Evolutionary conservation across 2,888 invertebrate genomes (phyloP).

Genomic region (Troilus luridus): DNA sequence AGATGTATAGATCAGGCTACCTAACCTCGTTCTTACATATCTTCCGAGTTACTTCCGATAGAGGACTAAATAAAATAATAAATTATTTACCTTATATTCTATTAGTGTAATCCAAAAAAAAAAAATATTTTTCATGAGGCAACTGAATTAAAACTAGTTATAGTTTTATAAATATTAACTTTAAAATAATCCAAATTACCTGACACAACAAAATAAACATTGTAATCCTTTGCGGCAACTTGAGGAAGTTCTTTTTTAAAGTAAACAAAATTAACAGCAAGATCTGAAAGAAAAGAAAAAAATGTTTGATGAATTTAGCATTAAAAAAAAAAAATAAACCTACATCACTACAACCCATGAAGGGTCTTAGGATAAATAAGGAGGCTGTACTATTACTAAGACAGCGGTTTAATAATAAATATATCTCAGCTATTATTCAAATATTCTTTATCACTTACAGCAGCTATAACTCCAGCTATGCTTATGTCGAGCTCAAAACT

Average conservation of each 20-base stretch:
- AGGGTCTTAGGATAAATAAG: neutral
- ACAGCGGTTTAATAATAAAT: too few species aligned
- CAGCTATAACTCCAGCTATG: slow-evolving; percentile 82
- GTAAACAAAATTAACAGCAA: slow-evolving; percentile 71
- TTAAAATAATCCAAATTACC: slow-evolving; percentile 71
- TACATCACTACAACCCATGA: too few species aligned
- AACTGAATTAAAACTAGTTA: neutral
- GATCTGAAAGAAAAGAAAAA: slow-evolving; percentile 66
- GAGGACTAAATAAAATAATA: too few species aligned
- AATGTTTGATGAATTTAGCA: neutral
- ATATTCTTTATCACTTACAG: slow-evolving; percentile 70
- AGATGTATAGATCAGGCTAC: too few species aligned
- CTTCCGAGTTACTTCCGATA: too few species aligned
- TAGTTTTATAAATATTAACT: neutral
- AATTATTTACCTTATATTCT: neutral
- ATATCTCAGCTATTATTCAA: too few species aligned
- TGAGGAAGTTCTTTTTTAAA: slow-evolving; percentile 79
- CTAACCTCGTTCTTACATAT: too few species aligned
- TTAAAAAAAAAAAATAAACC: too few species aligned
- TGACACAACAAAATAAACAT: slow-evolving; percentile 83
- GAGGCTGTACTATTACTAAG: neutral
- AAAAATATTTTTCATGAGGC: neutral
- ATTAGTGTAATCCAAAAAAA: neutral
- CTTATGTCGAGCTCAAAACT: slow-evolving; percentile 88
- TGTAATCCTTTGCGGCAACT: slow-evolving; percentile 64